Evolutionary conservation across 1,140 invertebrate genomes (phyloP), one percentile per base, ranked within the genome.

Genomic region (Camponotus pennsylvanicus): DNA sequence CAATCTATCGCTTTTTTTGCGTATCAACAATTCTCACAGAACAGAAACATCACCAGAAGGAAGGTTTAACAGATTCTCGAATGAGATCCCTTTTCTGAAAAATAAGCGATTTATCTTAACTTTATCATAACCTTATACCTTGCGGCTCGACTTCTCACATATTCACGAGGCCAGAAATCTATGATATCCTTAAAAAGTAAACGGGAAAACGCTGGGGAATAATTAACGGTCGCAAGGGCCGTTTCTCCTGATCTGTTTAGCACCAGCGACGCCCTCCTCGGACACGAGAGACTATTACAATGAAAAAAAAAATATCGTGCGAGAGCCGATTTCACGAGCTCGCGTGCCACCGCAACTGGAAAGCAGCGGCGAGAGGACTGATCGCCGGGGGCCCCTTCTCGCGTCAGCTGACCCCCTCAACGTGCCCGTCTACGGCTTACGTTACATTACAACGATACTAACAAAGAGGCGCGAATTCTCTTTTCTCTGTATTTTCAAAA

Each of bases 361-460:
- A 83, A 63, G 55, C 79, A 49, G 40, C 79, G 32, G 69, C 69
- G 55, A 71, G 42, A 61, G 69, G 55, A 83, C 79, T 83, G 79
- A 83, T 75, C 79, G 79, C 27, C 3, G n/a, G 0, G 3, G 45
- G 64, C 77, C 49, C 77, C 42, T 79, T 80, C 77, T 80, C 49
- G 34, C 45, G 8, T 9, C 64, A 13, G n/a, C 42, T 27, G 64
- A 70, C 32, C 77, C 77, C 21, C 45, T 52, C 13, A 49, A 37
- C 18, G 18, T 79, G 18, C 15, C n/a, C 3, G 13, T 8, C 32
- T 37, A 13, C 13, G 18, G 18, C 37, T 8, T 42, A 37, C 40
- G 63, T 63, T 69, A 49, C 63, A 13, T 77, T 45, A 42, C 15
- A 21, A 21, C 0, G 63, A 57, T 9, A 11, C 8, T 52, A 79